phyloP scores from a whole-genome alignment of 2,888 invertebrate species.

The Scaptomyza cyrtandrae region DNA sequence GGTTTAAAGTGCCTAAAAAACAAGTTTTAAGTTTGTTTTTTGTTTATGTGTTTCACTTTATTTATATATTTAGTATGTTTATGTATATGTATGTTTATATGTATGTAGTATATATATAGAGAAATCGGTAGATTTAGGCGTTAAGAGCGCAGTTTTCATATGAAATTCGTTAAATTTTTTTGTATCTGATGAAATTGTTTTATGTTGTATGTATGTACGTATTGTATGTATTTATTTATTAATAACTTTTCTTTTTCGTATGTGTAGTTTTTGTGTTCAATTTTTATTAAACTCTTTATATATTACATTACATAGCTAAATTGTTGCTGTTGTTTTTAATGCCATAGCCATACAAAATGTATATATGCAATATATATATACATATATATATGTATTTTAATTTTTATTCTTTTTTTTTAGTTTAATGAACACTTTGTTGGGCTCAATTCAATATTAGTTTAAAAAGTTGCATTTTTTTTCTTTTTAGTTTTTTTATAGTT shows the following conservation, averaged over 20 bases:
- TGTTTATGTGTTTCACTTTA: constrained; percentile 31
- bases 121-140: constrained; percentile 67
- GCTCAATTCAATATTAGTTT: constrained; percentile 82
- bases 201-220: constrained; percentile 16
- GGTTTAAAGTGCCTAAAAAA: constrained; percentile 63
- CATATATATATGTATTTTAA: constrained; percentile 26
- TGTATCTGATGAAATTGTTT: constrained; percentile 41
- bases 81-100: constrained; percentile 49
- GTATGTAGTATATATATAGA: constrained; percentile 46
- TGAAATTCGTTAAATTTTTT: constrained; percentile 72
- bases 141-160: constrained; percentile 56
- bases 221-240: constrained; percentile 15
- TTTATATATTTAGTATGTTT: constrained; percentile 20
- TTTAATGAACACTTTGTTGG: constrained; percentile 83
- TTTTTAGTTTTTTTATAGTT: constrained; percentile 48
- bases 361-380: constrained; percentile 26
- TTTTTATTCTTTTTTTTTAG: constrained; percentile 55
- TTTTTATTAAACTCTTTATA: constrained; percentile 73
- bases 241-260: constrained; percentile 31
- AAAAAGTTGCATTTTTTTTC: constrained; percentile 58
- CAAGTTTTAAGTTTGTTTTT: constrained; percentile 33
- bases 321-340: constrained; percentile 46
- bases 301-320: constrained; percentile 71
- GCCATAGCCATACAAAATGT: constrained; percentile 76
- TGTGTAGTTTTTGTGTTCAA: constrained; percentile 53